Base-by-base conservation (phyloP, 2,797 vertebrate species). In the Lophotriccus pileatus region DNA sequence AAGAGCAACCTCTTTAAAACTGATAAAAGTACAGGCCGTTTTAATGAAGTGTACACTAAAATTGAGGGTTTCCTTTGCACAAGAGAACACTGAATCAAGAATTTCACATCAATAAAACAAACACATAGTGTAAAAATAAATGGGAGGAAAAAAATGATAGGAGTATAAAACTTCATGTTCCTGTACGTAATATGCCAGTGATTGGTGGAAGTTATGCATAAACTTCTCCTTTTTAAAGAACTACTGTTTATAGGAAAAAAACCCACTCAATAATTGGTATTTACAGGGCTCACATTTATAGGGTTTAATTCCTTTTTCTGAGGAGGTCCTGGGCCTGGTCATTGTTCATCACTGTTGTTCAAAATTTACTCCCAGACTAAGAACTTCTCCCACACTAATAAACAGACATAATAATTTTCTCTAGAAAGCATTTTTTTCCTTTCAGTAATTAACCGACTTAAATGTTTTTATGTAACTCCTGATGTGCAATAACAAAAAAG, bases 401-500 rank as follows among this genome's bases (percentile, higher is more conserved):
- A 92, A 93, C 85, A 77, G 60, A 59, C 94, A 79, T 69, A 89
- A 93, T 63, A 72, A 82, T 88, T 94, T 86, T 88, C 55, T 80
- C 82, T 68, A 60, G 50, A 83, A 90, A 82, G 64, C 12, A 44
- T 58, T 78, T 75, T 84, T 75, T 89, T 59, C 14, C 67, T 92
- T 94, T 88, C n/a, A 79, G 67, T 90, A 93, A 96, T 97, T 96
- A 95, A 94, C 87, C 87, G 91, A 94, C 63, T 96, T 96, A 92
- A 90, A 92, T 68, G 53, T 58, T 93, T 93, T 89, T 84, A 69
- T 81, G 86, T 83, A 90, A 89, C 68, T 82, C 63, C 69, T 75
- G 93, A 83, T 24, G 4, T 18, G 67, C 5, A 88, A 84, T 41
- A 69, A n/a, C 66, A 79, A 52, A 52, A 50, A 95, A 32, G 28